phyloP scores from a whole-genome alignment of 2,797 vertebrate genomes.

The Notoglanidium macrostoma region DNA sequence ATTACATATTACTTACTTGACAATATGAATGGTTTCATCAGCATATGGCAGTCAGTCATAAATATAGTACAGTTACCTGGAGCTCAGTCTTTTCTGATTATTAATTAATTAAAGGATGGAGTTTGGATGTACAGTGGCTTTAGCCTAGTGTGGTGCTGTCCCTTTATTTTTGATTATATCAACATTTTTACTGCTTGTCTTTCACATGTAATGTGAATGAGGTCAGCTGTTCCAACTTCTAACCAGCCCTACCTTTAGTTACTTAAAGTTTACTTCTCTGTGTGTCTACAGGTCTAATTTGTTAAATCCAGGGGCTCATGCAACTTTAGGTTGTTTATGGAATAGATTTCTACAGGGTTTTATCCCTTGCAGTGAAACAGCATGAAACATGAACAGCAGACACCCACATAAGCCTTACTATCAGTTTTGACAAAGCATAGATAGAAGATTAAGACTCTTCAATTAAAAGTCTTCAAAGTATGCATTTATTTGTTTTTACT shows the following conservation, averaged over 20 bases:
- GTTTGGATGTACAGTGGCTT: neutral
- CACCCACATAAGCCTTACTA: neutral
- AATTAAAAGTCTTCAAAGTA: conserved; percentile 46
- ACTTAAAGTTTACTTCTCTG: neutral
- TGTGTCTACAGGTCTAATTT: neutral
- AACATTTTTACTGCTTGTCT: neutral
- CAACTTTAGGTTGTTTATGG: neutral
- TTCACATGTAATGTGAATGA: neutral
- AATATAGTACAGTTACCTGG: neutral
- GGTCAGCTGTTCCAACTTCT: neutral
- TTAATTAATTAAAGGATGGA: neutral
- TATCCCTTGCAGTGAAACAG: neutral
- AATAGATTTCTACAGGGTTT: neutral
- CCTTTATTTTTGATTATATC: neutral
- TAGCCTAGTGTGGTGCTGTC: neutral
- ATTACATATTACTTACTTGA: neutral
- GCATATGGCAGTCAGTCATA: neutral
- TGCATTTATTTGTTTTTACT: conserved; percentile 55
- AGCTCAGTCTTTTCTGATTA: neutral
- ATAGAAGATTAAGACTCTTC: conserved; percentile 52
- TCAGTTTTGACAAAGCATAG: neutral
- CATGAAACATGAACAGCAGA: neutral
- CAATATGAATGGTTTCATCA: neutral
- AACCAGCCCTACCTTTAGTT: neutral
- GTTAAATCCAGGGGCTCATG: neutral